These are phyloP conservation scores for Cuniculus paca DNA, from an alignment of 2,797 vertebrate genomes.

Conservation along the genomic window DNA sequence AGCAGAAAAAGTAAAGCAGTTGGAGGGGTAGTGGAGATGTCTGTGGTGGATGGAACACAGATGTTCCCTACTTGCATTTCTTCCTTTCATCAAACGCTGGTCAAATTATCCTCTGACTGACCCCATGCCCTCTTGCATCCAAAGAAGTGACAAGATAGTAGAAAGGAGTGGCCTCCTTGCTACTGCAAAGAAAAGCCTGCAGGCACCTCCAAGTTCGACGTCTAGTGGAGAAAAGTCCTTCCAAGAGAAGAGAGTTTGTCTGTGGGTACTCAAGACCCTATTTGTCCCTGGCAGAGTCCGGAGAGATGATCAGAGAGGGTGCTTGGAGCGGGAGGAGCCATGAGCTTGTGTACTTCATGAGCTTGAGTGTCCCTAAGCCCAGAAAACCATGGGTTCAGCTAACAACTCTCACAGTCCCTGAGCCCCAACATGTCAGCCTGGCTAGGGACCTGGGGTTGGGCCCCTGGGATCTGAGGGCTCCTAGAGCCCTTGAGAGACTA, in stretches of 20 bases:
- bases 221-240: background rate
- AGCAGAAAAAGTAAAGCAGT: background rate
- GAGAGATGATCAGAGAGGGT: background rate
- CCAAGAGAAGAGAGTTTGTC: background rate
- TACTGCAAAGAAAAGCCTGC: background rate
- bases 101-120: conserved; percentile 22
- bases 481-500: conserved; percentile 17
- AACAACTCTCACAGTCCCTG: background rate
- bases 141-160: background rate
- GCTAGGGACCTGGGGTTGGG: background rate
- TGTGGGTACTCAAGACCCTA: background rate
- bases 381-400: background rate
- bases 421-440: background rate
- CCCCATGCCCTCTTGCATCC: background rate
- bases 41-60: background rate
- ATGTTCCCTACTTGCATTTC: background rate
- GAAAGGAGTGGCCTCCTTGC: background rate
- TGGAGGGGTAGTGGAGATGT: background rate
- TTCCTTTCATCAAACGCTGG: background rate
- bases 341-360: background rate
- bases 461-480: background rate
- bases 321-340: background rate
- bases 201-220: background rate
- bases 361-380: background rate
- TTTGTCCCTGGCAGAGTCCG: background rate